Base-by-base conservation (phyloP, 2,797 vertebrate species). In the Hippopotamyrus pictus region DNA sequence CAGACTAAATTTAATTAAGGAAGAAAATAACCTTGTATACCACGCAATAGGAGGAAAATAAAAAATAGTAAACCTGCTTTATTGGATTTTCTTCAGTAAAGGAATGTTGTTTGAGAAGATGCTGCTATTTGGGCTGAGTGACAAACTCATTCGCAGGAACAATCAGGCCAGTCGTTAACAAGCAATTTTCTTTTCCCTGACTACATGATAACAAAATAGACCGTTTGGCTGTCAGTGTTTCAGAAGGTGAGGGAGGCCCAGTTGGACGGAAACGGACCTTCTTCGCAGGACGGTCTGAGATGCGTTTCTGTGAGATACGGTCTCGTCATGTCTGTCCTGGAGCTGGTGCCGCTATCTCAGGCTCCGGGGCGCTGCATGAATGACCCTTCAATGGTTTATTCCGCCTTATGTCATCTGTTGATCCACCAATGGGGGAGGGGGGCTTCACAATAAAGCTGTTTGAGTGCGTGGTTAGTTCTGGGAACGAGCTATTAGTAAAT, bases 1-100 rank as follows among this genome's bases (percentile, higher is more conserved):
- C 85, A 86, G 85, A 33, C 29, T 33, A 86, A 57, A 86, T 86
- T 86, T 86, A 59, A 86, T 86, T 86, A 86, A 86, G 51, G 25
- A n/a, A 86, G 85, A 86, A 86, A 86, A 86, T 86, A 37, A 86
- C 85, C 53, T 57, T 57, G 50, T 86, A 19, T 51, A 29, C 51
- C 85, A 19, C 9, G 6, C 85, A 37, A 57, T 37, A 54, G 25
- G 50, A 57, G 85, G 50, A 37, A 51, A 33, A 57, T 51, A 37
- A 53, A 53, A 54, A 29, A 37, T 29, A 41, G 50, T 59, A 19
- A 86, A 86, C 22, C 25, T 85, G 25, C 51, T 57, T 84, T 57
- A 86, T 57, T 86, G 85, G 50, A 86, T 59, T 54, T 57, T 53
- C 85, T 86, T 86, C 25, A 86, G 25, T 86, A 37, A 86, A 33